A percentile compares a stretch with the other conserved stretches of the same genome.
Conservation (phyloP, 2,113 vertebrate species). For the Phylloscopus trochiloides region DNA sequence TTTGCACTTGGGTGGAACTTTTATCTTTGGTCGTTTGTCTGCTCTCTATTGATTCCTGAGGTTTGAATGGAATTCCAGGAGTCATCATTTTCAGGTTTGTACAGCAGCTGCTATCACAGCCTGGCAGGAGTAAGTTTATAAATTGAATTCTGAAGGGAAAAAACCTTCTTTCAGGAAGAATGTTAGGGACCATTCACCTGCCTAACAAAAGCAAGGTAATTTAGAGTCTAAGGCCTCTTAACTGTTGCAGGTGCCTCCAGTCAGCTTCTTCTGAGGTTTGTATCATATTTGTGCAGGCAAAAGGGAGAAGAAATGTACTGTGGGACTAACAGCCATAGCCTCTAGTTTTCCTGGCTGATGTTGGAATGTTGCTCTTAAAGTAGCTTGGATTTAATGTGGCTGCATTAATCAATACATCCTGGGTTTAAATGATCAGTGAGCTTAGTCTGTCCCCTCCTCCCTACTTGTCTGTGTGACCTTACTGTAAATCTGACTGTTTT, state of each 20-base stretch:
- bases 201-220: conserved; percentile 31
- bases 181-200: neutral
- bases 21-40: conserved; percentile 34
- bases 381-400: neutral
- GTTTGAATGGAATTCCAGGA: conserved; percentile 32
- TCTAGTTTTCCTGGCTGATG: neutral
- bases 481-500: neutral
- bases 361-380: neutral
- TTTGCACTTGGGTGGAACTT: conserved; percentile 5
- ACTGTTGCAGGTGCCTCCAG: neutral
- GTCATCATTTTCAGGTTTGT: conserved; percentile 25
- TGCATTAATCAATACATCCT: neutral
- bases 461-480: neutral
- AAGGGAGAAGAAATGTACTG: neutral
- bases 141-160: conserved; percentile 49
- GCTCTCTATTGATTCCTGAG: conserved; percentile 8
- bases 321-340: neutral
- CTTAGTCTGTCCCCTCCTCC: neutral
- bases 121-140: conserved; percentile 32
- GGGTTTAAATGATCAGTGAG: neutral
- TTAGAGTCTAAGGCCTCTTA: neutral
- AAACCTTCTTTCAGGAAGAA: neutral
- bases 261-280: neutral
- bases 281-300: neutral
- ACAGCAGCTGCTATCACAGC: conserved; percentile 11